Evolutionary conservation across 2,797 vertebrate genomes (phyloP), one percentile per base, ranked within the genome.

Genomic region (Lacerta bilineata): DNA sequence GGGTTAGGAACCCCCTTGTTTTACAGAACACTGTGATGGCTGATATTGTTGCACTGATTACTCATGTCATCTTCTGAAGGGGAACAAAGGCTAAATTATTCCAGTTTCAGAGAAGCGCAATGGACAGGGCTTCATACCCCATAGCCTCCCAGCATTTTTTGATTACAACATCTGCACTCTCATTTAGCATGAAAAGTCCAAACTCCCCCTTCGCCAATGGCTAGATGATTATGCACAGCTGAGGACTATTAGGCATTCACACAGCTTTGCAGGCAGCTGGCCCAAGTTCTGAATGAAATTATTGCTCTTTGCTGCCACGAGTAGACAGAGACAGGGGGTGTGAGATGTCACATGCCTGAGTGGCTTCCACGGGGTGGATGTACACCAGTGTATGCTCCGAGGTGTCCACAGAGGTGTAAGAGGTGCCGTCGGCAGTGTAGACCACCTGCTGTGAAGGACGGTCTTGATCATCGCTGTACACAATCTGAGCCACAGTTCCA

Each of bases 301-400:
- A 25, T 1, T 85, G 23, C 43, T 59, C 46, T 93, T 89, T 76
- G 78, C 74, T 80, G 76, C 17, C 84, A 72, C 83, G 87, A 91
- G 75, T 85, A 80, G 0, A 3, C 87, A 89, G 66, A 61, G 64
- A 72, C 7, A 36, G 36, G 39, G 11, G n/a, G 27, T 61, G 75
- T 13, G 79, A 55, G 90, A 59, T 74, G 90, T 87, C 83, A 95
- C 96, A 64, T 97, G 98, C 99, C 98, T 98, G 98, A 0, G 98
- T 95, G 74, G 98, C 98, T 95, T 99, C 99, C 91, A 98, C 98
- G 0, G 99, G 98, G 90, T 99, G 99, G 88, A 99, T 99, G 97
- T 99, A 99, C 93, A 99, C 99, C 59, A 99, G 97, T 0, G 99
- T 99, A 95, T 99, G 99, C 94, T 99, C 98, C 0, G 98, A 98